phyloP scores from a whole-genome alignment of 2,888 invertebrate species.

The Eupithecia abbreviata region DNA sequence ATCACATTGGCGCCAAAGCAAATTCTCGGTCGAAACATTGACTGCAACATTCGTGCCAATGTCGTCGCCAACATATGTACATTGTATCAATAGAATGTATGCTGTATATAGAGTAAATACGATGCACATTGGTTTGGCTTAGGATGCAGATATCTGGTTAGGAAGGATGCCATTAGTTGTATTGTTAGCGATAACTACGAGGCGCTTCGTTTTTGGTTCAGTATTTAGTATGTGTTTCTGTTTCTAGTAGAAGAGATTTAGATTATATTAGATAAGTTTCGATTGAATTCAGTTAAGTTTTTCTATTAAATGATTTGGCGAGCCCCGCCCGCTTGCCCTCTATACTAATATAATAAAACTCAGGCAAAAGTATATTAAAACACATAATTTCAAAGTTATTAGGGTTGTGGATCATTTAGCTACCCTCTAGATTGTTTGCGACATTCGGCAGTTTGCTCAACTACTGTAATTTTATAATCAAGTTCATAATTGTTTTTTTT shows the following conservation, averaged over 20 bases:
- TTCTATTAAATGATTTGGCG: no score
- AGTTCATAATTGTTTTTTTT: no score
- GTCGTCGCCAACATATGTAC: neutral
- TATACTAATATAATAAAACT: no score
- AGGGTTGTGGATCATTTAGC: no score
- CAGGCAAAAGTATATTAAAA: no score
- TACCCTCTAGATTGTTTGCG: no score
- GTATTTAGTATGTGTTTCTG: neutral
- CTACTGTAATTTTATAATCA: no score
- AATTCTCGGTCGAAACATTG: neutral
- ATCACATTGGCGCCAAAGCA: neutral
- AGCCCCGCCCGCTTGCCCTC: no score
- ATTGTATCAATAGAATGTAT: neutral
- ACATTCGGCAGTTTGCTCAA: no score
- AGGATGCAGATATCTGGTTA: neutral
- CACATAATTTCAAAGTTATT: no score
- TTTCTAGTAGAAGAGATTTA: neutral
- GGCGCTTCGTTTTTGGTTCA: neutral
- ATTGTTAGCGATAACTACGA: neutral
- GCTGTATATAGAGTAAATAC: neutral
- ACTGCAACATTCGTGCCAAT: neutral
- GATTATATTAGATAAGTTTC: no score
- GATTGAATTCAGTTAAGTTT: no score
- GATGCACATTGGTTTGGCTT: constrained; percentile 1
- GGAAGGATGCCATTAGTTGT: neutral